These are phyloP conservation scores for Moxostoma hubbsi DNA, from an alignment of 2,797 vertebrate genomes.

Conservation along the genomic window DNA sequence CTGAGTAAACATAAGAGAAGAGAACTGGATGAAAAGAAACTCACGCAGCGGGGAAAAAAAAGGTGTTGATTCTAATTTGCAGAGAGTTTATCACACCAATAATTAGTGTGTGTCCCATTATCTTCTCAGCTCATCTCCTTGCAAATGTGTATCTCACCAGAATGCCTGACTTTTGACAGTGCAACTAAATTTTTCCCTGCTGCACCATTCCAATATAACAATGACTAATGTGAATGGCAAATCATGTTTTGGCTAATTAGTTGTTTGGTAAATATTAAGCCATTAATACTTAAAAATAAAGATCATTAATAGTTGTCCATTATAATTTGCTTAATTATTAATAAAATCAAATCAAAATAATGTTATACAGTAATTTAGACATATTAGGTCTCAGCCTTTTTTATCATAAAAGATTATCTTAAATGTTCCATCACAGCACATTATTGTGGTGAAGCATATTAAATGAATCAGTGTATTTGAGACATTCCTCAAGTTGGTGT, in stretches of 20 bases:
- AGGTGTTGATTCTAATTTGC: slow-evolving; percentile 17
- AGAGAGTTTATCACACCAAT: slow-evolving; percentile 25
- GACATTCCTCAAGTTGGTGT: slow-evolving; percentile 37
- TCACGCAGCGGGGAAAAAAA: neutral
- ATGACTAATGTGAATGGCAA: neutral
- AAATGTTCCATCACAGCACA: slow-evolving; percentile 20
- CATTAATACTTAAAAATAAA: neutral
- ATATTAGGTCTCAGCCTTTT: neutral
- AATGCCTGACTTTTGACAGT: slow-evolving; percentile 12
- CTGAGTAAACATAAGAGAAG: slow-evolving; percentile 30
- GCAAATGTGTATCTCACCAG: slow-evolving; percentile 61
- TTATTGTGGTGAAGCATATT: slow-evolving; percentile 2
- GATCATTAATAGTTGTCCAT: neutral
- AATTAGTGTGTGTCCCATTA: slow-evolving; percentile 55
- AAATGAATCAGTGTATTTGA: slow-evolving; percentile 32
- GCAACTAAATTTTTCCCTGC: slow-evolving; percentile 47
- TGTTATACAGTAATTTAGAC: neutral
- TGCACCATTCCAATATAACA: slow-evolving; percentile 40
- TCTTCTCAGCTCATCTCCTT: slow-evolving; percentile 58
- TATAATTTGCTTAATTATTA: too few species aligned
- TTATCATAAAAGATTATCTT: neutral
- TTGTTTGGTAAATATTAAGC: neutral
- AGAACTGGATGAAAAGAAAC: slow-evolving; percentile 44
- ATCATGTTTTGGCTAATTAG: neutral
- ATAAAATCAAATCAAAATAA: neutral